A percentile compares a stretch with the other conserved stretches of the same genome.
phyloP scores from a whole-genome alignment of 2,113 vertebrate genomes.

The Pantherophis guttatus region DNA sequence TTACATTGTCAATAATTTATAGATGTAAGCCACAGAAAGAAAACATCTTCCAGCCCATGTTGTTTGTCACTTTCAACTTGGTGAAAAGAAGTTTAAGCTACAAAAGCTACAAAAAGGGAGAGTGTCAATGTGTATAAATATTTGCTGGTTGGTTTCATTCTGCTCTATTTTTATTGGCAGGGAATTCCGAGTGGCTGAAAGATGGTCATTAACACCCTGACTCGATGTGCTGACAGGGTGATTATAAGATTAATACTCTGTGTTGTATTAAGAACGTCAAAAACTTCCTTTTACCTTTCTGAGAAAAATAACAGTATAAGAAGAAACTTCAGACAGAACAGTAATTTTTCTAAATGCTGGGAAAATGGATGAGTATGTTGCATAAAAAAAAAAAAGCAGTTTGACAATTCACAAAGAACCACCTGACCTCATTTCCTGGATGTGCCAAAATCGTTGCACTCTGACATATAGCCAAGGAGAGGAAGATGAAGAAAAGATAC shows the following conservation, averaged over 20 bases:
- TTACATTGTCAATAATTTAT: conserved; percentile 1
- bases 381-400: neutral
- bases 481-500: neutral
- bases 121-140: conserved; percentile 40
- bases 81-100: neutral
- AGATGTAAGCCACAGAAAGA: conserved; percentile 20
- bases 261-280: conserved; percentile 69
- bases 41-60: conserved; percentile 34
- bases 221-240: conserved; percentile 73
- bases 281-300: conserved; percentile 70
- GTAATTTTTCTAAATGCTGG: conserved; percentile 43
- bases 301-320: conserved; percentile 61
- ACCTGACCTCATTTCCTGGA: neutral
- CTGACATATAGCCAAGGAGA: neutral
- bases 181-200: conserved; percentile 70
- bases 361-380: neutral
- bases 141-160: conserved; percentile 62
- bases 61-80: conserved; percentile 20
- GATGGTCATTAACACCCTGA: conserved; percentile 75
- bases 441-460: neutral
- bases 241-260: conserved; percentile 78
- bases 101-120: neutral
- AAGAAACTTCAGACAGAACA: conserved; percentile 46
- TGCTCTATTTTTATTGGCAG: conserved; percentile 73
- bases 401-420: neutral